Evolutionary conservation across 2,113 vertebrate genomes (phyloP), one percentile per base, ranked within the genome.

Genomic region (Apteryx owenii): DNA sequence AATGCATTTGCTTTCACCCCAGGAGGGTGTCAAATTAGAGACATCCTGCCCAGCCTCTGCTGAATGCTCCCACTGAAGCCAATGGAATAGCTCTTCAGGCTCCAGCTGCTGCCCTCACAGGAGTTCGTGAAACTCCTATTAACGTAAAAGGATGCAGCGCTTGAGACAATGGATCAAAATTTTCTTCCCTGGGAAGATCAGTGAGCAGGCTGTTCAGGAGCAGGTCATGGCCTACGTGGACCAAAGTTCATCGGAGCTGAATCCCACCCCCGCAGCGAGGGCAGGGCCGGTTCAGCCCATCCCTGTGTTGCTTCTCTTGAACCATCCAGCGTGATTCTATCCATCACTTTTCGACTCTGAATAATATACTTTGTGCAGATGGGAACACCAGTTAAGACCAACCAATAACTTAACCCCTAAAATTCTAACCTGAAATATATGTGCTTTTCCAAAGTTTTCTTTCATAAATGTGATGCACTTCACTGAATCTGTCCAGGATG

Each of bases 381-480:
- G 33, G 72, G 75, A 68, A 94, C 38, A 84, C 17, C 54, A n/a
- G 26, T 21, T 44, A 25, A 96, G 97, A 92, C 70, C 91, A 97
- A 84, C 50, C 93, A 97, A 92, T 42, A 93, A 69, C 92, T 97
- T 78, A 96, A 94, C 62, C 96, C 86, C 89, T 96, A 62, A 69
- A 89, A 85, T 72, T 89, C 40, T 61, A 82, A 82, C 8, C n/a
- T 46, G 33, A 54, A 15, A 19, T 48, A n/a, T 54, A 78, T 44
- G 68, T 58, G 36, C 33, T 80, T 87, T 80, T 88, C 40, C 72
- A 70, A 66, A 78, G 10, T 28, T 83, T 90, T 66, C 21, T 36
- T 81, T 46, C 25, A 50, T 62, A 65, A 53, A 44, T 28, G 48
- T 19, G 26, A 87, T 50, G 48, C 29, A 91, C 95, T 95, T 97